Percentiles rank a stretch among this genome's conserved stretches.
Conservation (phyloP, 1,140 invertebrate species). For the Sweltsa coloradensis region DNA sequence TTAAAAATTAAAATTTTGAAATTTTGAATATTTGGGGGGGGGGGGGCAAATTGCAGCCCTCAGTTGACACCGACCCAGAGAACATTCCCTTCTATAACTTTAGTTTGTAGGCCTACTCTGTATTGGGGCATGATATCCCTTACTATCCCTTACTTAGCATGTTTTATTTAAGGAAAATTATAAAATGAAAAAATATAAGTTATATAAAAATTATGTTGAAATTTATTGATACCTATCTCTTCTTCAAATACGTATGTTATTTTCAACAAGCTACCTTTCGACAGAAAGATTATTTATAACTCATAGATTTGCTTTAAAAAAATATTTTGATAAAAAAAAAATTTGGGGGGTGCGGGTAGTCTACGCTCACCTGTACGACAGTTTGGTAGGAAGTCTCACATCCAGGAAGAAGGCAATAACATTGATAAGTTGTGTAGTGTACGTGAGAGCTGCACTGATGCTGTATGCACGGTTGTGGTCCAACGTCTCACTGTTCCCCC, state of each 20-base stretch:
- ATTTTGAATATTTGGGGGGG: no score
- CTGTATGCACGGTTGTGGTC: slow-evolving; percentile 54
- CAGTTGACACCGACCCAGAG: no score
- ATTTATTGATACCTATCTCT: no score
- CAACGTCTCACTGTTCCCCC: slow-evolving; percentile 35
- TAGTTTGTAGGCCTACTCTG: no score
- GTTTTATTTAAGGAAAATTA: neutral
- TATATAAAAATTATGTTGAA: neutral
- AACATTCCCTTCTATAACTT: no score
- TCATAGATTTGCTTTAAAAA: neutral
- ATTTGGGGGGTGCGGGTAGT: no score
- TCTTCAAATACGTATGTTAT: no score
- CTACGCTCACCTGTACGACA: slow-evolving; percentile 66
- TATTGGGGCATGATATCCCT: no score
- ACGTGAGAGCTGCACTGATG: slow-evolving; percentile 65
- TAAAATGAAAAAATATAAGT: slow-evolving; percentile 3
- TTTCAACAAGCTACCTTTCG: neutral
- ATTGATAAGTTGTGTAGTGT: slow-evolving; percentile 69
- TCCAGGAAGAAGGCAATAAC: slow-evolving; percentile 66
- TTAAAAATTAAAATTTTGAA: no score
- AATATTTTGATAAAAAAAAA: neutral
- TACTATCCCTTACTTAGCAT: no score
- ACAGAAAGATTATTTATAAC: neutral
- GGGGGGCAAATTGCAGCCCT: no score
- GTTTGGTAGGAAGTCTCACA: slow-evolving; percentile 57